phyloP scores from a whole-genome alignment of 2,888 invertebrate species.

The Trimorus sp. region DNA sequence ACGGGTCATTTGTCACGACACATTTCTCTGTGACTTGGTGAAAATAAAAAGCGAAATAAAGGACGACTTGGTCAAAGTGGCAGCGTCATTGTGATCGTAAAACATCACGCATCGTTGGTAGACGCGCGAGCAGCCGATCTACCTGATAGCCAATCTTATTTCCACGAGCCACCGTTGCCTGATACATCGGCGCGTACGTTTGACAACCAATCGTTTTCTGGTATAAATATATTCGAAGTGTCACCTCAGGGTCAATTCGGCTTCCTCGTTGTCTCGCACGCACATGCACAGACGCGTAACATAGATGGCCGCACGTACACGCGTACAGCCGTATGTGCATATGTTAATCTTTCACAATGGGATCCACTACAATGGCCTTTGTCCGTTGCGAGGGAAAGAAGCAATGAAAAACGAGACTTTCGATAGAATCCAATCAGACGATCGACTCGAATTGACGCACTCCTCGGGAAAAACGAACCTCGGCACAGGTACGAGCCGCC shows the following conservation, averaged over 20 bases:
- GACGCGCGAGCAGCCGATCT: slow-evolving; percentile 16
- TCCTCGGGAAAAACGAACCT: slow-evolving; percentile 49
- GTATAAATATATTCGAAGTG: slow-evolving; percentile 77
- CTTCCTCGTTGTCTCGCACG: slow-evolving; percentile 72
- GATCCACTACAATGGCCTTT: slow-evolving; percentile 78
- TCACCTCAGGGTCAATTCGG: slow-evolving; percentile 76
- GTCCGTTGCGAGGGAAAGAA: slow-evolving; percentile 75
- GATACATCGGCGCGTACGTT: slow-evolving; percentile 66
- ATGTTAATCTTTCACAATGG: slow-evolving; percentile 78
- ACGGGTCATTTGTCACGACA: slow-evolving; percentile 56
- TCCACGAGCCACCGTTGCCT: slow-evolving; percentile 57
- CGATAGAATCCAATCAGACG: slow-evolving; percentile 66
- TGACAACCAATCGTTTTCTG: slow-evolving; percentile 76
- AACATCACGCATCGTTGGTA: neutral
- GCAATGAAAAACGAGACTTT: slow-evolving; percentile 75
- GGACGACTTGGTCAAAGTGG: slow-evolving; percentile 52
- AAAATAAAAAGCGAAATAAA: slow-evolving; percentile 27
- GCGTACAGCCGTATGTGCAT: slow-evolving; percentile 70
- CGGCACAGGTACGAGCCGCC: slow-evolving; percentile 21
- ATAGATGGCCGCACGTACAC: slow-evolving; percentile 17
- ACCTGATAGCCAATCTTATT: slow-evolving; percentile 60
- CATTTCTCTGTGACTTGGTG: slow-evolving; percentile 25
- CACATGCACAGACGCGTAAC: slow-evolving; percentile 64
- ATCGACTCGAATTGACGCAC: slow-evolving; percentile 57
- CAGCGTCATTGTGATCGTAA: slow-evolving; percentile 62